These are phyloP conservation scores for Cebus imitator DNA, from an alignment of 2,113 vertebrate genomes.

Conservation along the genomic window DNA sequence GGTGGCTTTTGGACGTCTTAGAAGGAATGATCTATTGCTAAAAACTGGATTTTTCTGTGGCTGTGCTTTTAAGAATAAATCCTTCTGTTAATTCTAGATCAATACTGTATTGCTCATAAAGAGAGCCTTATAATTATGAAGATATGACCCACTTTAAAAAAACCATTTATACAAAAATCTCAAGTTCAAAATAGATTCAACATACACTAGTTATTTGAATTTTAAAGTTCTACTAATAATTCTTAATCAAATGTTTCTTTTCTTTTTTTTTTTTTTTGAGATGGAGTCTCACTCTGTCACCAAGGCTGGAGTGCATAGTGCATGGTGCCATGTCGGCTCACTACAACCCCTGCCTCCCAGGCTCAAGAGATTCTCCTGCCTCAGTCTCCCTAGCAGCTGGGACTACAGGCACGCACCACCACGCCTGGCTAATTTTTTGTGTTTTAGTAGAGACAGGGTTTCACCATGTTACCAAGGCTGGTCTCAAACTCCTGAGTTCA, in stretches of 20 bases:
- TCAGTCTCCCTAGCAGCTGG: too few species aligned
- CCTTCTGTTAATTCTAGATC: not conserved
- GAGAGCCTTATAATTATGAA: not conserved
- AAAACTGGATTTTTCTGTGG: constrained; percentile 23
- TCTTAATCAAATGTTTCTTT: not conserved
- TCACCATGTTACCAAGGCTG: too few species aligned
- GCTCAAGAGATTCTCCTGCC: too few species aligned
- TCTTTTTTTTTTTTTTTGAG: too few species aligned
- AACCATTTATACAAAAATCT: not conserved
- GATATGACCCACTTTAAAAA: not conserved
- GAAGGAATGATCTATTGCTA: constrained; percentile 26
- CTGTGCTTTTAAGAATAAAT: constrained; percentile 28
- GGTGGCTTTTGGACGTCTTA: not conserved
- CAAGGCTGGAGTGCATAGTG: too few species aligned
- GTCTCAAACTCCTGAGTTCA: too few species aligned
- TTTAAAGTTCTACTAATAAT: not conserved
- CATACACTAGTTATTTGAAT: not conserved
- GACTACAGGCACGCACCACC: too few species aligned
- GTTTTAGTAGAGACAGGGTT: too few species aligned
- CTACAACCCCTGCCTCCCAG: too few species aligned
- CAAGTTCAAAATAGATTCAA: not conserved
- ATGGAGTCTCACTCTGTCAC: too few species aligned
- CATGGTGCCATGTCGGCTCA: too few species aligned
- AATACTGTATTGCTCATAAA: not conserved
- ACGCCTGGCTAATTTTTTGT: too few species aligned